Evolutionary conservation across 2,888 invertebrate genomes (phyloP), one percentile per base, ranked within the genome.

Genomic region (Arctia plantaginis): DNA sequence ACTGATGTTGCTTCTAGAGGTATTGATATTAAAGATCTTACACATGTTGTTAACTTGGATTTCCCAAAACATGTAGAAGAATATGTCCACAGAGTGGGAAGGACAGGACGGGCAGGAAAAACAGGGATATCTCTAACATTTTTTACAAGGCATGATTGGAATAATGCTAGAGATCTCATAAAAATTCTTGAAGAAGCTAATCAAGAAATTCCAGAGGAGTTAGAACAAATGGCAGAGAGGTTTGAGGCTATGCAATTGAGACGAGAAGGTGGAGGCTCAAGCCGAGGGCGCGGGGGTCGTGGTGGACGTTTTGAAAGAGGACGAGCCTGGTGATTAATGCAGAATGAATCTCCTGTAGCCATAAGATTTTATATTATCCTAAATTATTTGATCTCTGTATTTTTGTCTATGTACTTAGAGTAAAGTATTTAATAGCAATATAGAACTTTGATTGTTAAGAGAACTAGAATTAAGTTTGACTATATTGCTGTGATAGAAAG

Each of bases 1-100:
- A 99, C 99, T 0, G 99, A 99, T 96, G 98, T 99, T 0, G 99
- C 99, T 6, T 98, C 99, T 8, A 96, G 99, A 81, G 99, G 99
- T 2, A 97, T 99, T 72, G 99, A 99, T 90, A 99, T 99, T 71
- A 97, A 98, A 86, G 98, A 98, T 88, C 96, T 98, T 20, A 98
- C 98, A 93, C 98, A 99, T 92, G 99, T 99, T 1, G 94, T 99
- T 41, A 99, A 99, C 92, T 98, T 97, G 86, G 99, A 99, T 92
- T 99, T 99, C 88, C 99, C 99, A 0, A 96, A 97, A 30, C 98
- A 99, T 86, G 98, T 99, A 86, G 99, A 99, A 90, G 99, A 99
- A 88, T 99, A 99, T 93, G 99, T 99, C 0, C 99, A 99, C 90
- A 96, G 99, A 77, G 98, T 99, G n/a, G 99, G 99, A 0, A 96